A percentile compares a stretch with the other conserved stretches of the same genome.
These are phyloP conservation scores for Peromyscus melanophrys DNA, from an alignment of 2,797 vertebrate genomes.

Conservation along the genomic window DNA sequence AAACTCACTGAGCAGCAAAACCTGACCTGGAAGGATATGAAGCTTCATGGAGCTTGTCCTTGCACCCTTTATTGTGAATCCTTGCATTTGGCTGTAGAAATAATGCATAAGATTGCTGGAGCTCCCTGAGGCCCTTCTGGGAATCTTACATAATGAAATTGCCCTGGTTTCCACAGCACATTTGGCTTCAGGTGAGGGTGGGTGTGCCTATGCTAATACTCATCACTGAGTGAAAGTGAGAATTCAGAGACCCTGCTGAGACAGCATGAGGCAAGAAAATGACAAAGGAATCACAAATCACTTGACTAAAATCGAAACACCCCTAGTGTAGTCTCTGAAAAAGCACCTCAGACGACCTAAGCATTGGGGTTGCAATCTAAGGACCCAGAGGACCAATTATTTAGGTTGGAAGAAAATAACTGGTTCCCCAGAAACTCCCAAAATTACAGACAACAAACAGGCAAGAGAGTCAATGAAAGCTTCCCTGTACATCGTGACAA, in stretches of 20 bases:
- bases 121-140: not conserved
- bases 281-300: not conserved
- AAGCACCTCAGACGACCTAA: not conserved
- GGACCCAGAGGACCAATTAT: not conserved
- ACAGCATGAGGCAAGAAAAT: not conserved
- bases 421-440: not conserved
- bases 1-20: slow-evolving; percentile 2
- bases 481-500: not conserved
- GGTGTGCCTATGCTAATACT: rapidly evolving
- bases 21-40: not conserved
- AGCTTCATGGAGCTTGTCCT: not conserved
- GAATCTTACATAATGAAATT: not conserved
- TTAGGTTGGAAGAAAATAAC: not conserved
- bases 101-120: not conserved
- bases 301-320: not conserved
- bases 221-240: not conserved
- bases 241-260: not conserved
- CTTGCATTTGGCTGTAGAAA: not conserved
- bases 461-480: not conserved
- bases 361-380: not conserved
- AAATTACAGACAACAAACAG: not conserved
- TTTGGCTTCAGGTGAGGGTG: not conserved
- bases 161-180: not conserved
- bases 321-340: not conserved
- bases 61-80: not conserved